Base-by-base conservation (phyloP, 2,113 vertebrate species). In the Ornithorhynchus anatinus region DNA sequence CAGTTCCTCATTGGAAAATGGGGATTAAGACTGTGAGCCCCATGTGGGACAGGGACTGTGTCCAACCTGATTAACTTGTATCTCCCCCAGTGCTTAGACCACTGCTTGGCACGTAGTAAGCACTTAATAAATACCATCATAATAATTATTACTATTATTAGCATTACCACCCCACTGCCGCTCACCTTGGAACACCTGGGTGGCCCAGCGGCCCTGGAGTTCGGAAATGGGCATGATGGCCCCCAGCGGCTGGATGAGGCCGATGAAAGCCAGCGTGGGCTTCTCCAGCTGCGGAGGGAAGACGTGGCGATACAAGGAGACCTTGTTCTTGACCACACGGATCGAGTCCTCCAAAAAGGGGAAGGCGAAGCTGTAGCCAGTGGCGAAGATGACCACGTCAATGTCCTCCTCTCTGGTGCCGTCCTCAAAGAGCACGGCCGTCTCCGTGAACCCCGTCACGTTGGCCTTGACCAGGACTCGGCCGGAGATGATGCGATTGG, bases 191-290 rank as follows among this genome's bases (percentile, higher is more conserved):
- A 99, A 96, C n/a, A 96, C 84, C 1, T 67, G 91, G 1, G 91
- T 88, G 50, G 89, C 95, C 96, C 96, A 99, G 43, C 95, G 93
- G n/a, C 90, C 92, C 82, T 99, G 97, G 75, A 99, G 85, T 86
- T 99, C 97, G 1, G 94, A 82, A 57, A 91, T 29, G 7, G 96
- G 93, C 92, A 96, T 95, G 44, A 95, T 89, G 23, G 96, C 90
- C 12, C 96, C 97, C 22, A 87, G 62, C 3, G 92, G 73, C 50
- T 94, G 92, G 45, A 98, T 19, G 43, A 96, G 59, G 43, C 96
- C 96, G 0, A 97, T 88, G 59, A 98, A 57, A 17, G 95, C 96
- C 82, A 98, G 79, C 0, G 97, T 98, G 0, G 95, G 93, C 22
- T 75, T 93, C 77, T 95, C 89, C 33, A 97, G 78, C 13, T 91